Evolutionary conservation across 2,797 vertebrate species (phyloP), one percentile per base, ranked within the genome.

Genomic region (Platalea minor): DNA sequence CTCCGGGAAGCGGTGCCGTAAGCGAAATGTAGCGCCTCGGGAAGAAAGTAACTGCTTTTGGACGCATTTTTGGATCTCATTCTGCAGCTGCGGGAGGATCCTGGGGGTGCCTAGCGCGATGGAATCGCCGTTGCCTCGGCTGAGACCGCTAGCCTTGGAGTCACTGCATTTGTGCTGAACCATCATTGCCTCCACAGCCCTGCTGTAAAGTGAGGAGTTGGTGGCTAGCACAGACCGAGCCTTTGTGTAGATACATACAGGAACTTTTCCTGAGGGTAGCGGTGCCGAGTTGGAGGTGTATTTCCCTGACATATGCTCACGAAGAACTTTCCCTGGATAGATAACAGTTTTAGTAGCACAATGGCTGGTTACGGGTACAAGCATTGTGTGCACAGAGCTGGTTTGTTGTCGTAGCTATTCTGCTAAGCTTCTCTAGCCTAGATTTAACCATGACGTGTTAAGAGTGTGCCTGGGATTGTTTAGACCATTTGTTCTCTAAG

Each of bases 331-430:
- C 29, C 20, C 5, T 5, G 2, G 7, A 4, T 5, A 2, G 61
- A 3, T 4, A 1, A 1, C 33, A 2, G n/a, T 13, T 46, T 8
- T 3, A 45, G 67, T 11, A 39, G 46, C 11, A 0, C 2, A 3
- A 1, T 14, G 28, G 37, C 51, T 37, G 8, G 0, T 11, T 11
- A 0, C 1, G 0, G 23, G 13, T 12, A 1, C 24, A 2, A 12
- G 46, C 20, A 1, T 5, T 29, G 48, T 4, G 31, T 5, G 35
- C 29, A 0, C 24, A 1, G 60, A 8, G 51, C 45, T n/a, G 57
- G 5, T 29, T 29, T 28, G 50, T 19, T 41, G 33, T n/a, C 45
- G 45, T 13, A 5, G 76, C 75, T 53, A 18, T 11, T 35, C 33
- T 2, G 29, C 60, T 12, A 0, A 33, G 29, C 31, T 65, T 48